Evolutionary conservation across 2,888 invertebrate genomes (phyloP).

Genomic region (Pemphredon lugubris): DNA sequence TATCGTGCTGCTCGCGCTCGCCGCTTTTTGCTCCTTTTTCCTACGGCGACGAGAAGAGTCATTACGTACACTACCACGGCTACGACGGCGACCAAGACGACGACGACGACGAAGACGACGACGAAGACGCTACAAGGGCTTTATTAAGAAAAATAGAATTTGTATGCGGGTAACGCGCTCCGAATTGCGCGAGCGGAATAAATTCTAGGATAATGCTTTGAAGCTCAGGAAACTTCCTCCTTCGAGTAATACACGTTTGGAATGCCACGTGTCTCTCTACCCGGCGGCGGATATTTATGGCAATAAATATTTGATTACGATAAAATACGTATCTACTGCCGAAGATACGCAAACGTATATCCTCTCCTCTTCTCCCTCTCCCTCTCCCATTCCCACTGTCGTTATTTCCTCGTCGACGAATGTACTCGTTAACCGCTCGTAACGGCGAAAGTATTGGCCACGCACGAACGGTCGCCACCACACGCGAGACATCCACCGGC

Average conservation of each 20-base stretch:
- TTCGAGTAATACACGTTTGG: neutral
- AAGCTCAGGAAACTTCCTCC: neutral
- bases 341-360: neutral
- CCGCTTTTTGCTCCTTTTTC: constrained; percentile 29
- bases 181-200: neutral
- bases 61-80: constrained; percentile 21
- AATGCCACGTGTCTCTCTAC: constrained; percentile 1
- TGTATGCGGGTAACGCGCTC: neutral
- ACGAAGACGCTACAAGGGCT: neutral
- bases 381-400: no score
- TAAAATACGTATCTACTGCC: constrained; percentile 19
- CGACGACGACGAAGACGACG: neutral
- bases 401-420: constrained; percentile 10
- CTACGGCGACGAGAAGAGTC: constrained; percentile 6
- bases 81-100: neutral
- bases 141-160: constrained; percentile 27
- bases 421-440: constrained; percentile 15
- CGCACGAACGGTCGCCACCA: no score
- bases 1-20: constrained; percentile 37
- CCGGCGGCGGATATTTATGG: constrained; percentile 18
- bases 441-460: constrained; percentile 35
- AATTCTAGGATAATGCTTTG: neutral
- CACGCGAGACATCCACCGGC: no score
- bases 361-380: neutral
- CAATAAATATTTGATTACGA: constrained; percentile 43